Evolutionary conservation across 2,888 invertebrate genomes (phyloP).

Genomic region (Metallyticus violacea): DNA sequence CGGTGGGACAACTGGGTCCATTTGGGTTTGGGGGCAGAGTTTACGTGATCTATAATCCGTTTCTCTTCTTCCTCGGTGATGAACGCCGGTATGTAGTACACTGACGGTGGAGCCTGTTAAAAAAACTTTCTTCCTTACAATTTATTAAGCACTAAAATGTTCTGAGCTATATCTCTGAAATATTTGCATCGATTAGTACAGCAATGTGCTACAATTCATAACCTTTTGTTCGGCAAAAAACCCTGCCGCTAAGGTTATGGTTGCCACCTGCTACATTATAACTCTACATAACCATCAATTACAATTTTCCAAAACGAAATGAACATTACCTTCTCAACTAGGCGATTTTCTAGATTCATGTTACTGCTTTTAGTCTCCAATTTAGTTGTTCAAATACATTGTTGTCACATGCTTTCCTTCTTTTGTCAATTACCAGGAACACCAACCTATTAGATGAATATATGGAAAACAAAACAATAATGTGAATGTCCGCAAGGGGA

Average conservation of each 20-base stretch:
- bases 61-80: slow-evolving; percentile 71
- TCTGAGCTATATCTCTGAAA: too few relatives aligned
- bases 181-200: too few relatives aligned
- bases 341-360: background rate
- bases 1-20: slow-evolving; percentile 93
- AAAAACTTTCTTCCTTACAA: background rate
- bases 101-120: slow-evolving; percentile 43
- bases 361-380: background rate
- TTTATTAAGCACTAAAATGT: too few relatives aligned
- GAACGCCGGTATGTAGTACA: slow-evolving; percentile 85
- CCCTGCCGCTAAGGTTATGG: too few relatives aligned
- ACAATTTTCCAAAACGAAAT: background rate
- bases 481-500: too few relatives aligned
- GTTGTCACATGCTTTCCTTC: too few relatives aligned
- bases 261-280: background rate
- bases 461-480: too few relatives aligned
- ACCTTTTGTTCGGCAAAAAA: too few relatives aligned
- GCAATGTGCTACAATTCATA: too few relatives aligned
- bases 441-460: too few relatives aligned
- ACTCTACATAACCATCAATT: background rate
- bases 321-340: background rate
- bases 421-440: too few relatives aligned
- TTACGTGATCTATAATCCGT: slow-evolving; percentile 68
- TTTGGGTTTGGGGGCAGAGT: slow-evolving; percentile 83
- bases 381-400: too few relatives aligned